A percentile compares a stretch with the other conserved stretches of the same genome.
phyloP scores from a whole-genome alignment of 2,888 invertebrate species.

The Drosophila falleni region DNA sequence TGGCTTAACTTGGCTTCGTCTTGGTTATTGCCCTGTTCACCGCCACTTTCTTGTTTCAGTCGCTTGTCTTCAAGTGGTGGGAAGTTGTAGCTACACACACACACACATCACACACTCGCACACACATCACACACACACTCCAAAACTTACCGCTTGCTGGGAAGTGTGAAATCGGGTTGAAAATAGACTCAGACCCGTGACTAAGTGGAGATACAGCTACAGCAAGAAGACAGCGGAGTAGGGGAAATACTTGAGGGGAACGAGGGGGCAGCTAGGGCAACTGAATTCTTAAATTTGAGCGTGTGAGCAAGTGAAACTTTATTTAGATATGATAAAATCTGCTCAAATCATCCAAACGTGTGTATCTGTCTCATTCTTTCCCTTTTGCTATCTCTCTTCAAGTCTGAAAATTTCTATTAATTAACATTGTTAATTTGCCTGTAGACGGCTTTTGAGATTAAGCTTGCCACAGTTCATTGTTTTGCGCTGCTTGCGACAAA shows the following conservation, averaged over 20 bases:
- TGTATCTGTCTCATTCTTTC: not conserved
- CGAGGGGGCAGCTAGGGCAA: slow-evolving; percentile 7
- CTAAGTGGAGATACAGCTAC: slow-evolving; percentile 39
- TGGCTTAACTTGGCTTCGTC: slow-evolving; percentile 13
- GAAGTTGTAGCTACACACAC: slow-evolving; percentile 42
- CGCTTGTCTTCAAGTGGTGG: slow-evolving; percentile 44
- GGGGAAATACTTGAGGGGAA: not conserved
- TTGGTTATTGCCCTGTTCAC: slow-evolving; percentile 53
- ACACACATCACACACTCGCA: not conserved
- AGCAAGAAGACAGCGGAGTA: not conserved
- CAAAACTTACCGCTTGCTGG: slow-evolving; percentile 32
- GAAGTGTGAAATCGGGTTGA: slow-evolving; percentile 71
- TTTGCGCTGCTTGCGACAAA: slow-evolving; percentile 32
- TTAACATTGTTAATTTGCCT: slow-evolving; percentile 76
- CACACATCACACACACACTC: not conserved
- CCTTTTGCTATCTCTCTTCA: slow-evolving; percentile 1
- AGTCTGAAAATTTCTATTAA: slow-evolving; percentile 69
- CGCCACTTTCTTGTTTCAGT: slow-evolving; percentile 63
- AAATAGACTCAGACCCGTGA: slow-evolving; percentile 53
- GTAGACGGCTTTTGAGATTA: slow-evolving; percentile 55
- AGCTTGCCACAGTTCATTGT: slow-evolving; percentile 53
- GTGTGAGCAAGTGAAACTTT: slow-evolving; percentile 70
- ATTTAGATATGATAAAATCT: slow-evolving; percentile 71
- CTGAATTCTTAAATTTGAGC: slow-evolving; percentile 60
- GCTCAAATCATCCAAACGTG: slow-evolving; percentile 23